Evolutionary conservation across 2,113 vertebrate genomes (phyloP), one percentile per base, ranked within the genome.

Genomic region (Campylomormyrus numenius): DNA sequence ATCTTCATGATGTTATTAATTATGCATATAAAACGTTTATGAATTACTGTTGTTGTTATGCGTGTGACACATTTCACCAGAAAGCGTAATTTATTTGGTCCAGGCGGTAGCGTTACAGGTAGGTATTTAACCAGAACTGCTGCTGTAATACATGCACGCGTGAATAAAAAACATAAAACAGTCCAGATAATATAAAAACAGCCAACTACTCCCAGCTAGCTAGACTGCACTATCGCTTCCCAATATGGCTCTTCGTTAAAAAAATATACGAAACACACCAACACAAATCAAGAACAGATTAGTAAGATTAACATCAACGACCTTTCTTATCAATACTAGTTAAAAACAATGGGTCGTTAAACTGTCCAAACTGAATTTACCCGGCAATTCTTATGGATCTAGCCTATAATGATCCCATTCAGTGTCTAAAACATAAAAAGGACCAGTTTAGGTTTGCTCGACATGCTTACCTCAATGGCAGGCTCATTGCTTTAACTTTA

Each of bases 401-500:
- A 80, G 35, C n/a, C 74, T 42, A 77, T 39, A 42, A 19, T 42
- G 13, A 42, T 42, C 13, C 35, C 17, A 19, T 80, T 80, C 74
- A 80, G 15, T 42, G 35, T 35, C 74, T 42, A 80, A 39, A 80
- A 17, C 2, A 35, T 74, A 11, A 13, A 31, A 31, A 74, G 3
- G 27, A 74, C 3, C 66, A 31, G 9, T 74, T 74, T 80, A 56
- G 27, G 48, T 52, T 83, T 89, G 27, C 21, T 17, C 27, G 46
- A 58, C 8, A 83, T 84, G 52, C 49, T 92, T 94, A 96, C 95
- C 95, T 92, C 5, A 95, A 31, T 77, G 94, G 91, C 42, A 95
- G 42, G 62, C 95, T 95, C 95, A 96, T 96, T 31, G 5, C 74
- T 46, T 31, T 0, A 9, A 19, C 21, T 89, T 42, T 83, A 87